phyloP scores from a whole-genome alignment of 2,113 vertebrate species.

The Gadus chalcogrammus region DNA sequence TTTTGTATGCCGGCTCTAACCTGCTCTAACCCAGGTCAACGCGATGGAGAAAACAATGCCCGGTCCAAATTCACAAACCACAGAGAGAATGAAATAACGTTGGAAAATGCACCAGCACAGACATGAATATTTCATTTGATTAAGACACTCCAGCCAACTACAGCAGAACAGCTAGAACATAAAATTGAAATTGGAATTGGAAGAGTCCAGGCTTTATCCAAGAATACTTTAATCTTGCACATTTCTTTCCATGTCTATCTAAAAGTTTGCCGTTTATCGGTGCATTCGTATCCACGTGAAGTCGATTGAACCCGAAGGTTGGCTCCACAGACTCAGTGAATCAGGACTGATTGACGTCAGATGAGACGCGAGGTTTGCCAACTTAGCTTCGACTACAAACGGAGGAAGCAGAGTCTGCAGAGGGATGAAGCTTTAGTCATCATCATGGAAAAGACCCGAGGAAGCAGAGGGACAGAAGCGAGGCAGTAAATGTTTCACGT shows the following conservation, averaged over 20 bases:
- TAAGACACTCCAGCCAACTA: neutral
- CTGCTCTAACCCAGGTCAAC: slow-evolving; percentile 9
- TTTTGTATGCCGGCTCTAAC: neutral
- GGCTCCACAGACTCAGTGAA: neutral
- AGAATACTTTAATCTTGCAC: too few relatives aligned
- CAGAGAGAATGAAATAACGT: slow-evolving; percentile 9
- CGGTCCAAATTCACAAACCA: slow-evolving; percentile 9
- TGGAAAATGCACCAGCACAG: slow-evolving; percentile 10
- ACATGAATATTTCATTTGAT: neutral
- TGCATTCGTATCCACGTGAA: neutral
- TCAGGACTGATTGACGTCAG: slow-evolving; percentile 12
- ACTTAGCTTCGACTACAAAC: slow-evolving; percentile 40
- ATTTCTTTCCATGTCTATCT: neutral
- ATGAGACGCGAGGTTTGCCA: slow-evolving; percentile 6
- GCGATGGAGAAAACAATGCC: slow-evolving; percentile 10
- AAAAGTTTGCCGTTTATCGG: neutral
- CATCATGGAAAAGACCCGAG: slow-evolving; percentile 39
- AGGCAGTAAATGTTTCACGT: slow-evolving; percentile 18
- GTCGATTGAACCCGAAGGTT: neutral
- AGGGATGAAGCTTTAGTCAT: slow-evolving; percentile 23
- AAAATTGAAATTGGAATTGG: neutral
- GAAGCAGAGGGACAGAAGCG: slow-evolving; percentile 30
- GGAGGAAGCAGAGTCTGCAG: slow-evolving; percentile 41
- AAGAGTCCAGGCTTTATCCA: too few relatives aligned
- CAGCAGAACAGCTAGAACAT: neutral